Base-by-base conservation (phyloP, 92 coral and sea anemone species). In the Hydrozoanthus gracilis region DNA sequence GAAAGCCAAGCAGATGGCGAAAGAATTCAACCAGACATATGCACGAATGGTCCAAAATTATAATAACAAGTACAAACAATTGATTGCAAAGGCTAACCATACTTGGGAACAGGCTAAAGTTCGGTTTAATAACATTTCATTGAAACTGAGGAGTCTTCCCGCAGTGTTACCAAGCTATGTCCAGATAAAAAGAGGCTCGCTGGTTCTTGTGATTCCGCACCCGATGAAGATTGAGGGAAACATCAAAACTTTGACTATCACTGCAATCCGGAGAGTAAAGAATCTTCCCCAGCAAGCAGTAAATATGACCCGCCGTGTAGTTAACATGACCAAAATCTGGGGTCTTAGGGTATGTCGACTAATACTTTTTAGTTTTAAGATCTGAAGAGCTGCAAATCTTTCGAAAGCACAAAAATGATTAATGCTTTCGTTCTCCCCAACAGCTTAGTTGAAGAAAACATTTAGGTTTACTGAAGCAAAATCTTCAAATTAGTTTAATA, bases 121-220 rank as follows among this genome's bases (percentile, higher is more conserved):
- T 14, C 87, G 55, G 50, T 27, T 90, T 16, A 75, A 70, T 55
- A 87, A 67, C 44, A 46, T 83, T 16, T 52, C 76, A 14, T 20
- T 12, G 17, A 70, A 74, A 51, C 55, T 80, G 3, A 45, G 60
- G 55, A 91, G 79, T 12, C 10, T 92, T 60, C 88, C 92, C 13
- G 82, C 76, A 5, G 93, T 90, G 49, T 56, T 93, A 14, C 92
- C 92, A 12, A 86, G 88, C 20, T 92, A 92, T 78, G 83, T 95
- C 74, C 95, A 82, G 51, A 91, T 95, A 12, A 86, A 87, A 7
- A 88, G 92, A 4, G 94, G 92, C 15, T 83, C 89, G n/a, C 82
- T 95, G 10, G 72, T 90, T 49, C 15, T 95, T 14, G 77, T 82
- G 20, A 89, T 95, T 51, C 98, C 98, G 46, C 98, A 94, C 76